phyloP scores from a whole-genome alignment of 2,888 invertebrate species.

The Anagyrus pseudococci region DNA sequence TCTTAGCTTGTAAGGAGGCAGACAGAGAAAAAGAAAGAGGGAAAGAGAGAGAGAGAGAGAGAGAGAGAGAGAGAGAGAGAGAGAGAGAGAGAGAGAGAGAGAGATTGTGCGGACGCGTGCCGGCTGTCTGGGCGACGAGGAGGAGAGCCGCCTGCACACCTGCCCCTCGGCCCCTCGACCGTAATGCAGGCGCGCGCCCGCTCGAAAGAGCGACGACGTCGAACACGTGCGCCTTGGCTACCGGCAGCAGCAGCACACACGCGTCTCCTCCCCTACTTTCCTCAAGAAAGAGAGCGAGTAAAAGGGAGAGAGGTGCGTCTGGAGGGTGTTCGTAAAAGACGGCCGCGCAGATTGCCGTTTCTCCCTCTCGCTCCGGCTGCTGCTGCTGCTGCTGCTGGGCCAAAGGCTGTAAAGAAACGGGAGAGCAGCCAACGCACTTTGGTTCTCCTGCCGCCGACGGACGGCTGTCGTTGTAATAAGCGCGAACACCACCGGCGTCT shows the following conservation, averaged over 20 bases:
- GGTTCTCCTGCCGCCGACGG: slow-evolving; percentile 40
- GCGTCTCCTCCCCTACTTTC: neutral
- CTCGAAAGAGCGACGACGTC: too few species aligned
- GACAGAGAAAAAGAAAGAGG: too few species aligned
- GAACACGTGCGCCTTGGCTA: neutral
- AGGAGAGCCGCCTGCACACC: too few species aligned
- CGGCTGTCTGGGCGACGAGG: neutral
- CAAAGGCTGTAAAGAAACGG: too few species aligned
- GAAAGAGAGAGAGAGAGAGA: neutral
- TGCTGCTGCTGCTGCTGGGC: too few species aligned
- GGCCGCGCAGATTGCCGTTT: too few species aligned
- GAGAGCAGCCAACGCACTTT: too few species aligned
- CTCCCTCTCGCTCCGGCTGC: too few species aligned
- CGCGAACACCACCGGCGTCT: too few species aligned
- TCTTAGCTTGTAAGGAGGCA: too few species aligned
- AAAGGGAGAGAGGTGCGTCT: neutral
- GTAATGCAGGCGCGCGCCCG: neutral
- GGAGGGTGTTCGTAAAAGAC: neutral
- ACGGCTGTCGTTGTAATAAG: slow-evolving; percentile 46
- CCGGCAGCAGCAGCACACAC: neutral
- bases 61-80: slow-evolving; percentile 1
- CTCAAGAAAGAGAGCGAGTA: neutral
- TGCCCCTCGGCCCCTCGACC: neutral
- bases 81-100: slow-evolving; percentile 6
- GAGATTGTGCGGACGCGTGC: neutral